A percentile compares a stretch with the other conserved stretches of the same genome.
These are phyloP conservation scores for Toxotes chatareus DNA, from an alignment of 2,113 vertebrate species.

Conservation along the genomic window DNA sequence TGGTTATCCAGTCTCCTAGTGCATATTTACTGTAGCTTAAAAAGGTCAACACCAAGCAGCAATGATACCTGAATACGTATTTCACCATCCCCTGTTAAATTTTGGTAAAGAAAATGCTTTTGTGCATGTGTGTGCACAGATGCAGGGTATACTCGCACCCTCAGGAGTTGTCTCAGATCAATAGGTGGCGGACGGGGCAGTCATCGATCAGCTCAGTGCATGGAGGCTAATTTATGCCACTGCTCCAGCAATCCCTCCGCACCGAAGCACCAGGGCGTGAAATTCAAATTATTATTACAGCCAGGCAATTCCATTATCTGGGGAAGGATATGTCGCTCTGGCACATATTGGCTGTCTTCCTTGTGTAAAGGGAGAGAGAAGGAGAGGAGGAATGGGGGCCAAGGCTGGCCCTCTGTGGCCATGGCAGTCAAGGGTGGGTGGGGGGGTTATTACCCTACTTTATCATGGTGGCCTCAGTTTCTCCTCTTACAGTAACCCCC, in stretches of 20 bases:
- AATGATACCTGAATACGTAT: not conserved
- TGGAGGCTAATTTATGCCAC: slow-evolving; percentile 83
- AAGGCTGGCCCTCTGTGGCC: slow-evolving; percentile 69
- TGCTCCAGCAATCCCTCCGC: slow-evolving; percentile 75
- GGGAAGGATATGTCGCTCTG: slow-evolving; percentile 79
- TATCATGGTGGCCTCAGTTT: slow-evolving; percentile 60
- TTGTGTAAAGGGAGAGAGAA: slow-evolving; percentile 65
- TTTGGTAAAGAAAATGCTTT: slow-evolving; percentile 13
- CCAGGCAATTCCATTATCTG: slow-evolving; percentile 84
- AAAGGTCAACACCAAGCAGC: not conserved
- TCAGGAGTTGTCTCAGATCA: slow-evolving; percentile 78
- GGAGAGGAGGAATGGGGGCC: slow-evolving; percentile 42
- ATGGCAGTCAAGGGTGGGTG: slow-evolving; percentile 22
- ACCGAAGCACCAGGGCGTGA: slow-evolving; percentile 79
- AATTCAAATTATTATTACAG: slow-evolving; percentile 88
- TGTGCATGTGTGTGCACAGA: slow-evolving; percentile 29
- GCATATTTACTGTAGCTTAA: slow-evolving; percentile 3
- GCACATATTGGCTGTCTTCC: slow-evolving; percentile 79
- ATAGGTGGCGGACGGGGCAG: slow-evolving; percentile 80
- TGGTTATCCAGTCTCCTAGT: not conserved
- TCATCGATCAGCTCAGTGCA: slow-evolving; percentile 82
- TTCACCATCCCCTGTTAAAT: slow-evolving; percentile 1
- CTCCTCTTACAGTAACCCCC: slow-evolving; percentile 21
- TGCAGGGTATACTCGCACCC: slow-evolving; percentile 66
- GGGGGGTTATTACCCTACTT: slow-evolving; percentile 70